Conservation (phyloP, 2,797 vertebrate genomes). For the Moxostoma hubbsi region DNA sequence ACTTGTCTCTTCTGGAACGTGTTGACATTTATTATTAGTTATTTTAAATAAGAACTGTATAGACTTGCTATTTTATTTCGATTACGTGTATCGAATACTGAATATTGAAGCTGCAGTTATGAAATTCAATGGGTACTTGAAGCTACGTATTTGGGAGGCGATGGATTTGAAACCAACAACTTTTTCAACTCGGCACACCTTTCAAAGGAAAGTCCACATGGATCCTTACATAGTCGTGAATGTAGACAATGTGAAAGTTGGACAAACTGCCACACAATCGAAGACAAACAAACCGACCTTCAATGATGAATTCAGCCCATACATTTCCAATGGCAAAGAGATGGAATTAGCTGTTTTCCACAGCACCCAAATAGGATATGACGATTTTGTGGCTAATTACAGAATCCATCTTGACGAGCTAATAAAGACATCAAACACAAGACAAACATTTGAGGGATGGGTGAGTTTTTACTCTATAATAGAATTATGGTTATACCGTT, state of each 20-base stretch:
- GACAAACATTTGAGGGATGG: constrained; percentile 92
- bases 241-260: constrained; percentile 91
- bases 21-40: too few relatives aligned
- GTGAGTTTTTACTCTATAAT: constrained; percentile 79
- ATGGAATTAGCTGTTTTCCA: constrained; percentile 93
- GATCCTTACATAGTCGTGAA: constrained; percentile 95
- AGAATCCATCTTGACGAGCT: constrained; percentile 88
- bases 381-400: constrained; percentile 97
- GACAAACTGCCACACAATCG: constrained; percentile 90
- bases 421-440: constrained; percentile 80
- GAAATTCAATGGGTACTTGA: constrained; percentile 94
- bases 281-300: constrained; percentile 91
- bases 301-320: constrained; percentile 91
- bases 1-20: too few relatives aligned
- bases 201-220: constrained; percentile 83
- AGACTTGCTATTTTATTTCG: not conserved
- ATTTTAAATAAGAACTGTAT: too few relatives aligned
- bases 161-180: constrained; percentile 91
- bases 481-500: not conserved
- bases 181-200: constrained; percentile 88
- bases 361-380: constrained; percentile 92
- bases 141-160: constrained; percentile 90
- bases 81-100: not conserved
- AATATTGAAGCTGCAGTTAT: constrained; percentile 61
- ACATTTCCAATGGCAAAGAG: constrained; percentile 83